Evolutionary conservation across 2,797 vertebrate genomes (phyloP).

Genomic region (Enteromius anoplus): DNA sequence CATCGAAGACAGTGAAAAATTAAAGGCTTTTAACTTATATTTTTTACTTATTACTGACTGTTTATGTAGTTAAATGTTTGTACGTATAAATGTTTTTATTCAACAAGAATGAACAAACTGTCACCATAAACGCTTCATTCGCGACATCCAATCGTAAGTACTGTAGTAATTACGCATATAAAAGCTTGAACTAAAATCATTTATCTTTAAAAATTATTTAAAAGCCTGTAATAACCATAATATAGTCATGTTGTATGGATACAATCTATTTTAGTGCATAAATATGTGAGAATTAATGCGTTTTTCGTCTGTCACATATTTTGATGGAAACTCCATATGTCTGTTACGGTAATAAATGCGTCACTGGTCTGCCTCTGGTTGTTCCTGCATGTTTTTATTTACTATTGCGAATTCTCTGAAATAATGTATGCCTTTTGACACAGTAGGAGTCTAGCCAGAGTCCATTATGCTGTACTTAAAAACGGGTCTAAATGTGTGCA

Average conservation of each 20-base stretch:
- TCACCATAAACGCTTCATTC: background rate
- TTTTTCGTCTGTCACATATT: background rate
- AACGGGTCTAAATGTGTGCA: background rate
- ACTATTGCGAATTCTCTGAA: background rate
- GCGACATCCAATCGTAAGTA: background rate
- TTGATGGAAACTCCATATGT: rapidly evolving
- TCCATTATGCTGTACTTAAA: conserved; percentile 19
- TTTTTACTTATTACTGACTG: background rate
- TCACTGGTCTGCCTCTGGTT: background rate
- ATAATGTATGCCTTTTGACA: conserved; percentile 2
- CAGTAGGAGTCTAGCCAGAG: background rate
- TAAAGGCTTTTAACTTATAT: background rate
- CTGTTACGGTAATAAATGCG: conserved; percentile 9
- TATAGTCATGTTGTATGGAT: background rate
- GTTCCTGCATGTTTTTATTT: background rate
- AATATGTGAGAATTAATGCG: background rate
- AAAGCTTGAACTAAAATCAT: background rate
- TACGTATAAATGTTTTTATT: background rate
- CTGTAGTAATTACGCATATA: background rate
- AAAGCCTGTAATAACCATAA: background rate
- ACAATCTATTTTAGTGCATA: background rate
- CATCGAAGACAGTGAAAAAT: background rate
- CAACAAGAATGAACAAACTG: background rate
- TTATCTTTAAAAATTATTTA: background rate
- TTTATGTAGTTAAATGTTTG: background rate